These are phyloP conservation scores for Macrotis lagotis DNA, from an alignment of 2,113 vertebrate species.

Conservation along the genomic window DNA sequence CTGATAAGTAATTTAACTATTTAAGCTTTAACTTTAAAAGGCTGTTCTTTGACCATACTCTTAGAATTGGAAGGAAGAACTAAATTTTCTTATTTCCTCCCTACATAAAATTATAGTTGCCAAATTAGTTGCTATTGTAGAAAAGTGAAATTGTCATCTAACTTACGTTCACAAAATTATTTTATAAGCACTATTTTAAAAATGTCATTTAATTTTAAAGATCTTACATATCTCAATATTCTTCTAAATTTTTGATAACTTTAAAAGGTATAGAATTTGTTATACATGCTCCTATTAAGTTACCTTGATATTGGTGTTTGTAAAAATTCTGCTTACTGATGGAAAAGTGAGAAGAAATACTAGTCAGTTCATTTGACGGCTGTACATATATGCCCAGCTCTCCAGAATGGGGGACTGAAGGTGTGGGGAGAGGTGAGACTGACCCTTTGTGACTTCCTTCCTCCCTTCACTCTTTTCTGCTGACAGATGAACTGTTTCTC, in stretches of 20 bases:
- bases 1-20: constrained; percentile 16
- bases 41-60: constrained; percentile 35
- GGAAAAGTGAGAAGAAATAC: not conserved
- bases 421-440: not conserved
- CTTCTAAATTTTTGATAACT: not conserved
- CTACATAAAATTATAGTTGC: constrained; percentile 48
- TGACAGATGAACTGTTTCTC: constrained; percentile 42
- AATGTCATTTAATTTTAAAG: not conserved
- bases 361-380: constrained; percentile 19
- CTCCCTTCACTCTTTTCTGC: constrained; percentile 14
- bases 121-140: constrained; percentile 12
- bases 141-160: constrained; percentile 34
- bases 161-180: not conserved
- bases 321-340: constrained; percentile 48
- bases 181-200: not conserved
- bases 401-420: constrained; percentile 10
- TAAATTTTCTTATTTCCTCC: constrained; percentile 36
- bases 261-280: not conserved
- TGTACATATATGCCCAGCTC: not conserved
- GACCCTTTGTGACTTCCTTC: not conserved
- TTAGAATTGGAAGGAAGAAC: constrained; percentile 37
- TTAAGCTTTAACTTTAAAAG: constrained; percentile 20
- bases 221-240: constrained; percentile 12
- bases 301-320: constrained; percentile 7
- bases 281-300: not conserved